A percentile compares a stretch with the other conserved stretches of the same genome.
phyloP scores from a whole-genome alignment of 2,113 vertebrate genomes.

The Chinchilla lanigera region DNA sequence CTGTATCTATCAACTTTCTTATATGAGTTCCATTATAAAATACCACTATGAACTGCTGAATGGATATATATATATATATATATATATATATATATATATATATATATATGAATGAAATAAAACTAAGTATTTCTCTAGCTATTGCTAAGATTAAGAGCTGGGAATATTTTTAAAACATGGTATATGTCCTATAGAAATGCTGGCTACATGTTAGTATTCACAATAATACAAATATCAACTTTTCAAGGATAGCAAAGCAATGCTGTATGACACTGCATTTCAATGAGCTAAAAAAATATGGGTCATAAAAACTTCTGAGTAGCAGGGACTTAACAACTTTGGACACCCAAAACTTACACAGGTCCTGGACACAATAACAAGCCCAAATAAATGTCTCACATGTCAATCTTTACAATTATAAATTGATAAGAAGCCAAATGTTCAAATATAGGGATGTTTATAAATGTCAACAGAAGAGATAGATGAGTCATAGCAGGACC shows the following conservation, averaged over 20 bases:
- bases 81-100: too few species aligned
- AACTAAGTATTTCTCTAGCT: slow-evolving; percentile 19
- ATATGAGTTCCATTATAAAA: slow-evolving; percentile 51
- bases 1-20: slow-evolving; percentile 56
- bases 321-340: slow-evolving; percentile 22
- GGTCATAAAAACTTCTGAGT: background rate
- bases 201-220: background rate
- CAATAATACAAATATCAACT: slow-evolving; percentile 11
- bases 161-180: slow-evolving; percentile 33
- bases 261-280: background rate
- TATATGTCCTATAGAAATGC: background rate
- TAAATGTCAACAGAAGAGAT: background rate
- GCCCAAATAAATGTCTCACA: slow-evolving; percentile 14
- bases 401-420: background rate
- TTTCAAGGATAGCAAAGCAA: slow-evolving; percentile 40
- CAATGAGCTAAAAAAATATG: background rate
- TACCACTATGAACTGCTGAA: slow-evolving; percentile 48
- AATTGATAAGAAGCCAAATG: background rate
- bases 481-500: background rate
- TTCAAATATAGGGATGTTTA: slow-evolving; percentile 14
- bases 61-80: slow-evolving; percentile 34
- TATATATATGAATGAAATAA: slow-evolving; percentile 31
- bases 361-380: background rate
- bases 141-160: slow-evolving; percentile 55
- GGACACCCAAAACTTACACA: background rate